Evolutionary conservation across 2,113 vertebrate genomes (phyloP).

Genomic region (Poeciliopsis prolifica): DNA sequence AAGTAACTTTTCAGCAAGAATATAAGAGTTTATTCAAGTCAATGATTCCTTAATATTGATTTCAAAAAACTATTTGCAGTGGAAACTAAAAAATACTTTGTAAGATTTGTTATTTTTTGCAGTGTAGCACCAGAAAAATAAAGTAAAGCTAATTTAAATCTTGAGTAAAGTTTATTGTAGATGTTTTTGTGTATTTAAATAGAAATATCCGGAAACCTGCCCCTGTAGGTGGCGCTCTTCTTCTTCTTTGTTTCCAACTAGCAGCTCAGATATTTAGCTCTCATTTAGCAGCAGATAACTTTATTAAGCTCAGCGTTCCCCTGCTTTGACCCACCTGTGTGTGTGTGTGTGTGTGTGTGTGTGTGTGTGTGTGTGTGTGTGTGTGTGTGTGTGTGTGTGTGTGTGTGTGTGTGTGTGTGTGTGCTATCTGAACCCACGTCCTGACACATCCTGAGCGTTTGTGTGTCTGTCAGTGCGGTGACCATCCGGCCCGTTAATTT

Average conservation of each 20-base stretch:
- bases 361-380: neutral
- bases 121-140: too few relatives aligned
- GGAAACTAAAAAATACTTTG: too few relatives aligned
- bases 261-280: neutral
- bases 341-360: neutral
- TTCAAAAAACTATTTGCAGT: too few relatives aligned
- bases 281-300: neutral
- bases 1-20: too few relatives aligned
- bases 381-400: slow-evolving; percentile 1
- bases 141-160: too few relatives aligned
- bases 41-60: too few relatives aligned
- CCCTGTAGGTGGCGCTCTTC: too few relatives aligned
- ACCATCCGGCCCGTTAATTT: slow-evolving; percentile 65
- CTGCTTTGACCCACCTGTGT: neutral
- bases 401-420: slow-evolving; percentile 6
- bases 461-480: neutral
- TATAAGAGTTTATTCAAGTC: too few relatives aligned
- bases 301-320: neutral
- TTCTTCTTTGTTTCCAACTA: neutral
- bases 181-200: neutral
- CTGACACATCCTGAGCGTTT: slow-evolving; percentile 53
- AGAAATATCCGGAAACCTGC: too few relatives aligned
- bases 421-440: slow-evolving; percentile 41
- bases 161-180: neutral
- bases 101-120: too few relatives aligned